phyloP scores from a whole-genome alignment of 2,797 vertebrate genomes.

The Sebastes minor region DNA sequence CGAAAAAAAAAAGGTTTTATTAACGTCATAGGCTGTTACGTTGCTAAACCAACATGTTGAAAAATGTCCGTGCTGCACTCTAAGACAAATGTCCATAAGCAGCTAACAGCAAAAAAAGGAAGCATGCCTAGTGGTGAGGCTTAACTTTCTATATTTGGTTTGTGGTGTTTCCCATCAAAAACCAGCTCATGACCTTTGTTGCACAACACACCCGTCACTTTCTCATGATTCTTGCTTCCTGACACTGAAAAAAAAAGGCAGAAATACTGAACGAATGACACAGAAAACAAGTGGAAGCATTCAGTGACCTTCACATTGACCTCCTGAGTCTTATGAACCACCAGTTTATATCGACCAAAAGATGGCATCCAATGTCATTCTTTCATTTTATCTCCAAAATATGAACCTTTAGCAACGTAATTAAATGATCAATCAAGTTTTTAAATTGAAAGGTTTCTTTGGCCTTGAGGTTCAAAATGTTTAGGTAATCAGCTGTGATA shows the following conservation, averaged over 20 bases:
- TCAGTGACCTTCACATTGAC: not conserved
- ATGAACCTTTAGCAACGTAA: not conserved
- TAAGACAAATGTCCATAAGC: not conserved
- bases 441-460: not conserved
- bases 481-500: not conserved
- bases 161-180: slow-evolving; percentile 5
- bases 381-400: not conserved
- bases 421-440: not conserved
- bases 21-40: not conserved
- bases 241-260: slow-evolving; percentile 1
- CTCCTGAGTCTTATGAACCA: not conserved
- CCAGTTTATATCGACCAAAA: not conserved
- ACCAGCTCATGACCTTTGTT: not conserved
- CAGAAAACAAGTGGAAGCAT: not conserved
- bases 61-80: not conserved
- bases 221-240: not conserved
- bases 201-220: not conserved
- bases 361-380: not conserved
- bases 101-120: not conserved
- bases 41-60: not conserved
- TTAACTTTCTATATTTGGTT: not conserved
- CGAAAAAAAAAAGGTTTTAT: not conserved
- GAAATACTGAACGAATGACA: not conserved
- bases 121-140: not conserved
- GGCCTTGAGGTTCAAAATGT: not conserved